A percentile compares a stretch with the other conserved stretches of the same genome.
phyloP scores from a whole-genome alignment of 2,797 vertebrate species.

The Capromys pilorides region DNA sequence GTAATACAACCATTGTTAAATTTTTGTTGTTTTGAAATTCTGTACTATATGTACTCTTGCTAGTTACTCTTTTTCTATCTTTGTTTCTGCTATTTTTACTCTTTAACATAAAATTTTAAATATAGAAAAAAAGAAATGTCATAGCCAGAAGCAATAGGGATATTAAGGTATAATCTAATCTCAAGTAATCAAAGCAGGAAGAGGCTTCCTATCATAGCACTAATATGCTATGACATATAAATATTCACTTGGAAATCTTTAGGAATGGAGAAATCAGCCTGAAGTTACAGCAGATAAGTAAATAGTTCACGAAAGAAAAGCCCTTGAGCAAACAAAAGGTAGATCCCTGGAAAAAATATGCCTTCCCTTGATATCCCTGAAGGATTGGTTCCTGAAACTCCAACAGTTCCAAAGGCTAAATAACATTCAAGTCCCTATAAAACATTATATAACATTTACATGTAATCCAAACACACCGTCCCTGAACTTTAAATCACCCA shows the following conservation, averaged over 20 bases:
- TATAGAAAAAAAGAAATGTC: no score
- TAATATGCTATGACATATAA: not conserved
- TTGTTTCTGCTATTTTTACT: no score
- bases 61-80: no score
- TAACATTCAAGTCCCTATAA: not conserved
- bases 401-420: not conserved
- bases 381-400: not conserved
- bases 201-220: not conserved
- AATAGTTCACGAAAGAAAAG: not conserved
- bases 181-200: not conserved
- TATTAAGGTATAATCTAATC: not conserved
- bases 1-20: no score
- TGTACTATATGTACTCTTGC: no score
- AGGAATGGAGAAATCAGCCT: not conserved
- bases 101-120: no score
- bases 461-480: not conserved
- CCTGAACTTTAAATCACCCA: not conserved
- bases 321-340: not conserved
- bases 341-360: not conserved
- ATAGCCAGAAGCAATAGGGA: no score
- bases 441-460: not conserved
- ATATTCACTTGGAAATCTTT: not conserved
- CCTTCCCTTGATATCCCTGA: not conserved
- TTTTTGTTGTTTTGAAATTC: no score
- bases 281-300: not conserved